Base-by-base conservation (phyloP, 1,140 invertebrate species). In the Aphelinus certus region DNA sequence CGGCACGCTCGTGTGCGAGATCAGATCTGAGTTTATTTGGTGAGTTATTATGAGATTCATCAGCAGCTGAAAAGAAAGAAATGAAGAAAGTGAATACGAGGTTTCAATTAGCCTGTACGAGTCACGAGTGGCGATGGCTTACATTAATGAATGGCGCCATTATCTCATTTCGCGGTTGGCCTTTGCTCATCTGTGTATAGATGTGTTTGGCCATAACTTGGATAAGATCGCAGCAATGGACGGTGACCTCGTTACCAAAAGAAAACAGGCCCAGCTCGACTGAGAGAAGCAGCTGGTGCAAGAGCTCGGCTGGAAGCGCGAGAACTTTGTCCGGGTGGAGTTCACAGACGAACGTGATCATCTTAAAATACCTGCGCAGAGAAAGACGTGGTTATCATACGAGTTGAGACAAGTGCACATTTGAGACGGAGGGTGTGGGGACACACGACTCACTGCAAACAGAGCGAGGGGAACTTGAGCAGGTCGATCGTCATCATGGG, bases 401-500 rank as follows among this genome's bases (percentile, higher is more conserved):
- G 26, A 26, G 26, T 26, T 26, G 26, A 26, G 26, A 26, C 26
- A 26, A 26, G 26, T 26, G 26, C 26, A 26, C 26, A 26, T 26
- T 26, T 26, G 26, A 26, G 26, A 26, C 26, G 26, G 26, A 26
- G 26, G 26, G 26, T 26, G 26, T 26, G 26, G 26, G 26, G 26
- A 26, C 26, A 26, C 26, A 26, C 26, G 48, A 85, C 85, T 84
- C 89, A 93, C 83, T 92, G 89, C 51, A 87, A 80, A 81, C 94
- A 95, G 9, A 96, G 83, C 3, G 89, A 88, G 10, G 91, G 92
- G 84, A 94, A 93, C 82, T 93, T 91, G 5, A 95, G 84, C 43
- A 95, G 82, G 81, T 95, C 92, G n/a, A 90, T 85, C 62, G 89
- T 93, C 90, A 95, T 94, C 64, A 95, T 83, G 43, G 94, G 94